Evolutionary conservation across 1,140 invertebrate species (phyloP), one percentile per base, ranked within the genome.

Genomic region (Tetramorium parvispinum): DNA sequence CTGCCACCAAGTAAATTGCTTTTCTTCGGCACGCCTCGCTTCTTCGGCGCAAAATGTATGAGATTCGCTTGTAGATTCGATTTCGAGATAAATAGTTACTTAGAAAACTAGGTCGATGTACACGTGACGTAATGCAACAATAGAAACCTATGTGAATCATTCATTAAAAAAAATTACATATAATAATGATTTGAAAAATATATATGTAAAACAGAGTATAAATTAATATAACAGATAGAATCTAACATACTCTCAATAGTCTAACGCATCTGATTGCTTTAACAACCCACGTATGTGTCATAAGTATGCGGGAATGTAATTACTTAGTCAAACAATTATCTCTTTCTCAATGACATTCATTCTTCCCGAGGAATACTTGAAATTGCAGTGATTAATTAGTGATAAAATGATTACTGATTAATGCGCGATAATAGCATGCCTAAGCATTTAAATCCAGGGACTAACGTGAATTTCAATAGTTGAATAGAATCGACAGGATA

Each of bases 1-100:
- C 46, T 53, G 49, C 53, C 61, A 27, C 70, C 76, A 32, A 66
- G 71, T 77, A 89, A 86, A 86, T 82, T 59, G 68, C 46, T 40
- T 46, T 7, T 55, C 32, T 57, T 55, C 21, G 43, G 40, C 46
- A 57, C 65, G 55, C 66, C 65, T 85, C 57, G 65, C 71, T 57
- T 85, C 76, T 85, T 85, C 73, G 51, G 65, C 21, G 18, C 43
- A n/a, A 59, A 73, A 27, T n/a, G 2, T 27, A 51, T 13, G 6
- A 53, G 57, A 75, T 27, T 57, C 53, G 4, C 40, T 32, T 11
- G 21, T 10, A 49, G 7, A 63, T 73, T 75, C 40, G 79, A 75
- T 75, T 71, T 46, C 24, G 40, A 59, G 21, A 59, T 37, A 18
- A 61, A 46, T 37, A 32, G 71, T 75, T 40, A 24, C 18, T 37